Conservation (phyloP, 53 echinoderm and acorn worm species). For the Holothuria leucospilota region DNA sequence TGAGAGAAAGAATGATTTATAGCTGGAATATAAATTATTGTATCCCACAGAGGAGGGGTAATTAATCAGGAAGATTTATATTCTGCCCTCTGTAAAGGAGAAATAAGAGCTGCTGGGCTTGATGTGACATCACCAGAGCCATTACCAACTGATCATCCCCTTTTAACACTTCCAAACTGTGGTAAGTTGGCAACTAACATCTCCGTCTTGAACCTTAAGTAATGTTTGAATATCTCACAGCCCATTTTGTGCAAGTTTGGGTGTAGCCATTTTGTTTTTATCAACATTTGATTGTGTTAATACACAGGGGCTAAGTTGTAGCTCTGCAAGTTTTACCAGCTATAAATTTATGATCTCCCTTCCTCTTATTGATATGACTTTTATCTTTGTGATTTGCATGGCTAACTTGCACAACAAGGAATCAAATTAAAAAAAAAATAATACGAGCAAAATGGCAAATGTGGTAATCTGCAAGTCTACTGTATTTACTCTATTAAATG, state of each 20-base stretch:
- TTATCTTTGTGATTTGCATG: too few species aligned
- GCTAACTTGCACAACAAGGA: too few species aligned
- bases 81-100: conserved; percentile 75
- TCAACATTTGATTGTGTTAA: too few species aligned
- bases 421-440: too few species aligned
- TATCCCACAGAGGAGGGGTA: conserved; percentile 70
- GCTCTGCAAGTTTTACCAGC: too few species aligned
- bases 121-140: conserved; percentile 98
- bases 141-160: conserved; percentile 82
- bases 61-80: conserved; percentile 90
- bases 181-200: conserved; percentile 64
- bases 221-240: not conserved
- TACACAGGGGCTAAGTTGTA: too few species aligned
- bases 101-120: conserved; percentile 82
- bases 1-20: too few species aligned
- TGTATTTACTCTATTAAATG: too few species aligned
- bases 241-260: not conserved
- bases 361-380: too few species aligned
- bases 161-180: conserved; percentile 86
- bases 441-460: too few species aligned
- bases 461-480: too few species aligned
- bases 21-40: not conserved
- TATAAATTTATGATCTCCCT: too few species aligned
- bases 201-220: not conserved
- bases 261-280: not conserved